Evolutionary conservation across 2,113 vertebrate genomes (phyloP).

Genomic region (Macheiramphus alcinus): DNA sequence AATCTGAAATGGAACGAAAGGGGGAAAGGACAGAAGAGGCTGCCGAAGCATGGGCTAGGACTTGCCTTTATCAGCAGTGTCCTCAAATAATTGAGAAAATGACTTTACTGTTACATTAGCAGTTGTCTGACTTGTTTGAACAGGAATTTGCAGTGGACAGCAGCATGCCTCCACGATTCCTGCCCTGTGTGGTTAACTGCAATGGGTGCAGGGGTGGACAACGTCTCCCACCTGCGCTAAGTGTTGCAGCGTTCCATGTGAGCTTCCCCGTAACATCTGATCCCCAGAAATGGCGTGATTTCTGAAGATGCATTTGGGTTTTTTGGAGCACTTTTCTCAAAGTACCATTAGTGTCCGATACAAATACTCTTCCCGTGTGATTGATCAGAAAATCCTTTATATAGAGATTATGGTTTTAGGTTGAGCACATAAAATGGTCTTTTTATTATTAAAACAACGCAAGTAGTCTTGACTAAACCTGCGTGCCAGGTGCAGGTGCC

Average conservation of each 20-base stretch:
- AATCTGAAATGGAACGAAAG: not conserved
- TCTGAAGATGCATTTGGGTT: not conserved
- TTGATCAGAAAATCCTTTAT: not conserved
- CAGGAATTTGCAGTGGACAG: not conserved
- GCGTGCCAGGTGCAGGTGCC: too few relatives aligned
- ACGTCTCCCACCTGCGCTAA: not conserved
- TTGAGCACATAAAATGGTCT: not conserved
- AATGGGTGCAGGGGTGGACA: rapidly evolving
- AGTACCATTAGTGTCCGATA: not conserved
- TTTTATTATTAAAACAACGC: not conserved
- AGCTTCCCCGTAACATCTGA: not conserved
- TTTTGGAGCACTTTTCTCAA: not conserved
- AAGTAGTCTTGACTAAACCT: not conserved
- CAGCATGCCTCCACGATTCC: not conserved
- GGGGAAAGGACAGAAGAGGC: not conserved
- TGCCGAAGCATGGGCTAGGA: not conserved
- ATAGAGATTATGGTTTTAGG: not conserved
- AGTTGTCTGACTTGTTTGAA: not conserved
- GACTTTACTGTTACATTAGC: not conserved
- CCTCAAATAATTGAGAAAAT: not conserved
- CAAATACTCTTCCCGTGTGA: not conserved
- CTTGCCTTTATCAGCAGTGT: not conserved
- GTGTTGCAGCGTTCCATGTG: rapidly evolving
- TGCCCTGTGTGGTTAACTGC: not conserved
- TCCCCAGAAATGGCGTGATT: not conserved